Evolutionary conservation across 2,113 vertebrate genomes (phyloP), one percentile per base, ranked within the genome.

Genomic region (Cyprinodon brontotheroides): DNA sequence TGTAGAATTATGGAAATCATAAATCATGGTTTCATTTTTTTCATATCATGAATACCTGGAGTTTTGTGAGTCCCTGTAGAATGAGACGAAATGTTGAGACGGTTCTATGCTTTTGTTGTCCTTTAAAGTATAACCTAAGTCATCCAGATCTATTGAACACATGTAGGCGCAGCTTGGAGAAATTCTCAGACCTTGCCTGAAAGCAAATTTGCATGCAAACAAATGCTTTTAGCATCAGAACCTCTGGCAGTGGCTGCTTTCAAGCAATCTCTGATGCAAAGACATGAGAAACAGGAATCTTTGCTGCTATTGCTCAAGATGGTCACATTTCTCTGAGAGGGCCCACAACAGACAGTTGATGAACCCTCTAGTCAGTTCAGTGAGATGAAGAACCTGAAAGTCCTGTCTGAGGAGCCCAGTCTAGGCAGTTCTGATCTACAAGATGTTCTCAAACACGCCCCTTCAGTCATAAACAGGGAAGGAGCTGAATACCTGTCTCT

Each of bases 301-400:
- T 36, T 68, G 65, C 43, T n/a, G 36, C 45, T n/a, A 74, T 61
- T 4, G 60, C 72, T 57, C 1, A 37, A 67, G 69, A 39, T 37
- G 36, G 29, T 61, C 7, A 65, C 29, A 38, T 67, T 48, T 72
- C 50, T 71, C 47, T n/a, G 61, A 20, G 59, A 6, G 38, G 50
- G 29, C 17, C 60, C 29, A 45, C 7, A 12, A 70, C 65, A 61
- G 38, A 73, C 36, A 38, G 48, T 43, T 57, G 63, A 76, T 75
- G 60, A 76, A 75, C 41, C 37, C 45, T 63, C 36, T 4, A 79
- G 36, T 70, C 15, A 36, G 15, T 61, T 63, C 39, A 68, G 48
- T 47, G 38, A 29, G 69, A 13, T 69, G 37, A 40, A 63, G 63
- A 93, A 94, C 92, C 82, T 73, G 92, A 92, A 92, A 90, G 85